Base-by-base conservation (phyloP, 2,888 invertebrate genomes). In the Heptascelio sp. region DNA sequence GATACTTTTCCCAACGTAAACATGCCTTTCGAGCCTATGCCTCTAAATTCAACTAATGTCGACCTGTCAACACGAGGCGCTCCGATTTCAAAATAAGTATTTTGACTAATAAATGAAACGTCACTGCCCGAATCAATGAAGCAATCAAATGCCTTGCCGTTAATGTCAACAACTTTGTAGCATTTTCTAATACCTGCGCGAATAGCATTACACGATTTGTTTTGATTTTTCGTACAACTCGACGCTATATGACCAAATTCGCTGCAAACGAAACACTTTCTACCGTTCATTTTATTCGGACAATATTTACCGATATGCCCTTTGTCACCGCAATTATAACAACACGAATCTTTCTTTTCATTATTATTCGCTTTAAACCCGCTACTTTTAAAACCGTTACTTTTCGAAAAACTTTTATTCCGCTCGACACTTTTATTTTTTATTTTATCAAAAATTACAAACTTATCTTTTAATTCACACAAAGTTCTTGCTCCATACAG, bases 61-160 rank as follows among this genome's bases (percentile, higher is more conserved):
- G 49, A 65, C 9, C 40, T 53, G 13, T 79, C 49, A 37, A 70
- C 19, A n/a, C 6, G 17, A 19, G 79, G 75, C 26, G 78, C 57
- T 21, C 84, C 83, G 9, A 84, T 70, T 46, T 79, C 40, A 21
- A 73, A 30, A 40, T 76, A 79, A 25, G 62, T 53, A 0, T 83
- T 49, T 1, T 51, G 73, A 0, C 70, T 30, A 17, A 85, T 62
- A 19, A 83, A 34, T 21, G 34, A 62, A 11, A 83, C n/a, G 57
- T 86, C 84, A 15, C 85, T 85, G 1, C 80, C 82, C 15, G 82
- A 67, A 53, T 82, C 84, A 21, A 84, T 77, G 5, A 83, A 59
- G 11, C 78, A 78, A 17, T 62, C 49, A 11, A 83, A 34, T 23
- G 21, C 46, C 17, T 40, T 40, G 4, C 75, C 80, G 51, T 70